Evolutionary conservation across 1,140 invertebrate genomes (phyloP).

Genomic region (Pseudachorutes palmiensis): DNA sequence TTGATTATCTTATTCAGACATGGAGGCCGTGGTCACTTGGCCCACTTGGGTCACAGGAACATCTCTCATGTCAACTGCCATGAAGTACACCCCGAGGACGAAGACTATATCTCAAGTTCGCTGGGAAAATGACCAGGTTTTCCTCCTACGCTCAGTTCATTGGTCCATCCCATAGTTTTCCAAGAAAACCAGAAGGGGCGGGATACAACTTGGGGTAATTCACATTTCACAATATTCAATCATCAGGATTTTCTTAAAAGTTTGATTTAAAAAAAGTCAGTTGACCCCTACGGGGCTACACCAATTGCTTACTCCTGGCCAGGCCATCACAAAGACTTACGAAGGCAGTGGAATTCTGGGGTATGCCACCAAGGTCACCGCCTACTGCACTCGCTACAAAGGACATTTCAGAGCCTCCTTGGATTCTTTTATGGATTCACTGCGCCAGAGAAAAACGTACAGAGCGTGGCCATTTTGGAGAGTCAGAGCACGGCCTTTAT

Average conservation of each 20-base stretch:
- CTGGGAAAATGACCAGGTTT: constrained; percentile 34
- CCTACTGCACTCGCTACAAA: constrained; percentile 71
- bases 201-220: constrained; percentile 57
- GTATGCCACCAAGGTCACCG: constrained; percentile 40
- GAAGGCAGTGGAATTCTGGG: constrained; percentile 20
- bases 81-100: constrained; percentile 36
- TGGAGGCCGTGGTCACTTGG: constrained; percentile 75
- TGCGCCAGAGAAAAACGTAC: constrained; percentile 48
- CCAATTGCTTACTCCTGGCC: constrained; percentile 69
- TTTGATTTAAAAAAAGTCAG: too few relatives aligned
- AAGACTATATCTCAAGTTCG: constrained; percentile 38
- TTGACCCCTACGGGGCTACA: constrained; percentile 56
- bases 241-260: too few relatives aligned
- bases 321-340: constrained; percentile 42
- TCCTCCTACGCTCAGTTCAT: constrained; percentile 48
- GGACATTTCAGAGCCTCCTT: constrained; percentile 80
- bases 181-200: constrained; percentile 57
- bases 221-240: too few relatives aligned
- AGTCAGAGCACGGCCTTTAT: constrained; percentile 73
- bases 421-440: constrained; percentile 69
- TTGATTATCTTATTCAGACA: constrained; percentile 72
- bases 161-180: constrained; percentile 73
- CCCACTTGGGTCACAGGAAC: constrained; percentile 57
- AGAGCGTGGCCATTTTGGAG: constrained; percentile 53
- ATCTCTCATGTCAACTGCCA: constrained; percentile 69